Evolutionary conservation across 2,888 invertebrate genomes (phyloP), one percentile per base, ranked within the genome.

Genomic region (Chalcosyrphus nemorum): DNA sequence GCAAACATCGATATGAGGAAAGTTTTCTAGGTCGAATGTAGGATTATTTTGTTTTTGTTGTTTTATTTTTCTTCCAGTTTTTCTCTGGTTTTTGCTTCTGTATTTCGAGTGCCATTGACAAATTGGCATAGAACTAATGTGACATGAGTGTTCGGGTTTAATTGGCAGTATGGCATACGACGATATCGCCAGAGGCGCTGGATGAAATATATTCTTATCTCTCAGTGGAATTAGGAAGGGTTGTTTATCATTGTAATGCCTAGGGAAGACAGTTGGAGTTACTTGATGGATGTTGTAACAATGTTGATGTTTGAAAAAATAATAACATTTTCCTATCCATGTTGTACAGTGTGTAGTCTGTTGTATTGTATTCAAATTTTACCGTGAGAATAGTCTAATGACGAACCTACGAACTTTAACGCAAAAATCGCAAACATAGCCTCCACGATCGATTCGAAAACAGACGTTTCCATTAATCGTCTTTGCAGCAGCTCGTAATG

Each of bases 1-100:
- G 70, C 76, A 77, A 66, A 59, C 77, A 61, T 72, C 71, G 59
- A 66, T 77, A 43, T 57, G 71, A 52, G 66, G 32, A 77, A 70
- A 81, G 70, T 76, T 76, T 57, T 50, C 29, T 47, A 57, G 56
- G 63, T 59, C 43, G 57, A 38, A 24, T 24, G n/a, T 41, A 17
- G 45, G 15, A 38, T 32, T 59, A 19, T 24, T n/a, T n/a, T n/a
- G n/a, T n/a, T n/a, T n/a, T n/a, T 7, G 45, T 27, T n/a, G 17
- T 45, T 59, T 35, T 45, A 52, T 35, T 5, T n/a, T 24, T 29
- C 41, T 66, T 38, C n/a, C n/a, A n/a, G n/a, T n/a, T n/a, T n/a
- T n/a, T n/a, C n/a, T n/a, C n/a, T n/a, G n/a, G n/a, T n/a, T 21
- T 59, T 9, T 29, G 15, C 35, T 29, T 47, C 11, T 54, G 7